These are phyloP conservation scores for Maniola hyperantus DNA, from an alignment of 2,888 invertebrate genomes.

Conservation along the genomic window DNA sequence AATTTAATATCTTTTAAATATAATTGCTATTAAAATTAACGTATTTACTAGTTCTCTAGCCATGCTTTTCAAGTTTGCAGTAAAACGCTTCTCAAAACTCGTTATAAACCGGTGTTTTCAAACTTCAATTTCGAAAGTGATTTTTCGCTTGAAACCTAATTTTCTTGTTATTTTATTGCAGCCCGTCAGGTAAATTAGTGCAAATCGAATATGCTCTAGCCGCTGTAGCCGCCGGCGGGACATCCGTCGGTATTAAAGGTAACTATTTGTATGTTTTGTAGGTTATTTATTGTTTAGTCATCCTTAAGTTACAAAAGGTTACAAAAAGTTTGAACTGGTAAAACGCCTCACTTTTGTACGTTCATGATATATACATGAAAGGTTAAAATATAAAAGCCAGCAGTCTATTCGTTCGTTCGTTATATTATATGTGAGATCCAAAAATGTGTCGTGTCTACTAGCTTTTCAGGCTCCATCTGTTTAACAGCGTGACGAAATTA, in stretches of 20 bases:
- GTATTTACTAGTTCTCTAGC: neutral
- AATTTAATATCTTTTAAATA: slow-evolving; percentile 45
- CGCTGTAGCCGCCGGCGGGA: slow-evolving; percentile 98
- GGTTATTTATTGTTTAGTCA: slow-evolving; percentile 56
- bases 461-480: too few relatives aligned
- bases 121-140: slow-evolving; percentile 31
- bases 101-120: slow-evolving; percentile 27
- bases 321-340: neutral
- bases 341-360: neutral
- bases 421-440: too few relatives aligned
- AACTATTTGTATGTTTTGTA: slow-evolving; percentile 40
- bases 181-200: slow-evolving; percentile 99
- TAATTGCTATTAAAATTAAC: neutral
- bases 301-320: neutral
- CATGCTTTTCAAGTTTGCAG: neutral
- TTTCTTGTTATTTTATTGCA: slow-evolving; percentile 72
- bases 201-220: slow-evolving; percentile 99
- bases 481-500: too few relatives aligned
- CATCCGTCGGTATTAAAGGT: slow-evolving; percentile 99
- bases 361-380: too few relatives aligned
- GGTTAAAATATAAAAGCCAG: too few relatives aligned
- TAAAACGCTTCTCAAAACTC: neutral
- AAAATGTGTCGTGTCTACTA: too few relatives aligned
- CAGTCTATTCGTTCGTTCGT: too few relatives aligned
- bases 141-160: slow-evolving; percentile 38